Evolutionary conservation across 2,888 invertebrate genomes (phyloP).

Genomic region (Congeria kusceri): DNA sequence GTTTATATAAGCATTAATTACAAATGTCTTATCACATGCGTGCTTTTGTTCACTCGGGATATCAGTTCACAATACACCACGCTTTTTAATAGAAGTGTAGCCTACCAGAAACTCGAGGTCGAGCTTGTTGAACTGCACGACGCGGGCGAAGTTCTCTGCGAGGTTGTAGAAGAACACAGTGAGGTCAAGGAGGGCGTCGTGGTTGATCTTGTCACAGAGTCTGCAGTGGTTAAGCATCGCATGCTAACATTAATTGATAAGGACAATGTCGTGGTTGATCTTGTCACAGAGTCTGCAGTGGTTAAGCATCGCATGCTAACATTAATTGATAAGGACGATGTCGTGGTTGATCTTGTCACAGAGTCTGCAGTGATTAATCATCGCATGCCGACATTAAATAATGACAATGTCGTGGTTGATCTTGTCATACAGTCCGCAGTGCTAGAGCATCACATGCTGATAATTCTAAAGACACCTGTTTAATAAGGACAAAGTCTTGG

Average conservation of each 20-base stretch:
- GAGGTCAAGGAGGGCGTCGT: conserved; percentile 85
- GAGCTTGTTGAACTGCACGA: conserved; percentile 97
- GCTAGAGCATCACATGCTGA: not conserved
- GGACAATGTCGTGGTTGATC: conserved; percentile 64
- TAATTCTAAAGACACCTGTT: too few species aligned
- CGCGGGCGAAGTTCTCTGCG: conserved; percentile 93
- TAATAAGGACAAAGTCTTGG: too few species aligned
- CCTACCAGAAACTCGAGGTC: conserved; percentile 89
- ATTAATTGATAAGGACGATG: too few species aligned
- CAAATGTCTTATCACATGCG: too few species aligned
- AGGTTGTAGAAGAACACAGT: conserved; percentile 92
- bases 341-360: conserved; percentile 69
- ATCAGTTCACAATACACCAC: too few species aligned
- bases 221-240: conserved; percentile 29
- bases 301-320: not conserved
- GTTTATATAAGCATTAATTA: too few species aligned
- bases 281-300: conserved; percentile 65
- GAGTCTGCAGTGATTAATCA: conserved; percentile 37
- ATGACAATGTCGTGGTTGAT: conserved; percentile 66
- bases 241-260: too few species aligned
- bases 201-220: conserved; percentile 70
- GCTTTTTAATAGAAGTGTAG: too few species aligned
- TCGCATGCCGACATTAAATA: too few species aligned
- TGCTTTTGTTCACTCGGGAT: too few species aligned
- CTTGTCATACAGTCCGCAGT: conserved; percentile 65